Base-by-base conservation (phyloP, 1,140 invertebrate species). In the Drosophila kurseongensis region DNA sequence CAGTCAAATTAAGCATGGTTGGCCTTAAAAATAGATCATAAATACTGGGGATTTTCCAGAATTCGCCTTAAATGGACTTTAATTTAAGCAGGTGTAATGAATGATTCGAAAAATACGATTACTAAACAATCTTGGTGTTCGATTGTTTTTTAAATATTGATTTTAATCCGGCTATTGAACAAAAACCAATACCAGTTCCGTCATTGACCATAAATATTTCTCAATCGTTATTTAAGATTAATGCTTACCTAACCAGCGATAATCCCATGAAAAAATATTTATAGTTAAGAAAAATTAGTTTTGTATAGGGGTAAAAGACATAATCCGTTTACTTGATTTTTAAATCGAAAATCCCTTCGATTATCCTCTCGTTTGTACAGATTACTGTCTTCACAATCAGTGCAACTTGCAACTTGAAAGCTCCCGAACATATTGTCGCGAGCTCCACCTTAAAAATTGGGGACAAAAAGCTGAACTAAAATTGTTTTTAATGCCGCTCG, bases 371-470 rank as follows among this genome's bases (percentile, higher is more conserved):
- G 38, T 65, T 66, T 66, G 63, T 35, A 48, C 35, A 47, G 41
- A 63, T 47, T 38, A 45, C 42, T 59, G 35, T 41, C 27, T 13
- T n/a, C 45, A 27, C 45, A 74, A 74, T 74, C 68, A 38, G n/a
- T 16, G 42, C 48, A 54, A 61, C 71, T 72, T 23, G 29, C 52
- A 42, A 58, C 71, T 66, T 75, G 57, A 52, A 40, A 45, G 52
- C 48, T 40, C 23, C 36, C 36, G 38, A 40, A 69, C n/a, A n/a
- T 55, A 76, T 35, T 75, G 45, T 61, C 78, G 60, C 75, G 38
- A 48, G 73, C 84, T 88, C 84, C 84, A 89, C 84, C 84, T 89
- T 89, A 84, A 88, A 88, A 88, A 78, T 48, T 58, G 67, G 27
- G 36, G 42, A 71, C 63, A 69, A 36, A 57, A 57, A 71, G 18